Base-by-base conservation (phyloP, 2,888 invertebrate genomes). In the Polietes domitor region DNA sequence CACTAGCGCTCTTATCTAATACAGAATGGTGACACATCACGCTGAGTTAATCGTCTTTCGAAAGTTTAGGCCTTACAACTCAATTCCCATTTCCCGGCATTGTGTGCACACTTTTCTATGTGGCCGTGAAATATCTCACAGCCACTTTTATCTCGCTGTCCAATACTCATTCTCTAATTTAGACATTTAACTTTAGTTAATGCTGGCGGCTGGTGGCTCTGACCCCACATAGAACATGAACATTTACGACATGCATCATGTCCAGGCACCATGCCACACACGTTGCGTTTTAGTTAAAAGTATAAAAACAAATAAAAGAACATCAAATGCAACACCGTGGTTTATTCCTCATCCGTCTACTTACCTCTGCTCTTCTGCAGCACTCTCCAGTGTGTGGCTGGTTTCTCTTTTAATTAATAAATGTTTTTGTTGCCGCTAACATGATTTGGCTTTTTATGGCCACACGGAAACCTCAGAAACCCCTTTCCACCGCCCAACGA, bases 361-460 rank as follows among this genome's bases (percentile, higher is more conserved):
- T n/a, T n/a, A n/a, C n/a, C n/a, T n/a, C n/a, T n/a, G n/a, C 26
- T 26, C 21, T 21, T 9, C 21, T 24, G 2, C 55, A 55, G 26
- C 32, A 26, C n/a, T n/a, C n/a, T 28, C 61, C 61, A 26, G 4
- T 61, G 10, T 55, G n/a, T 61, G 61, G 15, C 75, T 76, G 53
- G 77, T 77, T 83, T 83, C 80, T 83, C 83, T 83, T 77, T 80
- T 83, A 80, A 83, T 83, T 83, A 83, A 83, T 83, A 83, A 83
- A 83, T 83, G 83, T 83, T 83, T 80, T 77, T 28, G 71, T 77
- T 41, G 80, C 80, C 28, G 63, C 74, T 77, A 80, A 83, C 83
- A 83, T 83, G 83, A 80, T 75, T 83, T 83, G 80, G 80, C 83
- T 80, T 83, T 80, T 83, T 83, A 83, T 83, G 80, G 65, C 80